phyloP scores from a whole-genome alignment of 2,113 vertebrate species.

The Chrysochloris asiatica region DNA sequence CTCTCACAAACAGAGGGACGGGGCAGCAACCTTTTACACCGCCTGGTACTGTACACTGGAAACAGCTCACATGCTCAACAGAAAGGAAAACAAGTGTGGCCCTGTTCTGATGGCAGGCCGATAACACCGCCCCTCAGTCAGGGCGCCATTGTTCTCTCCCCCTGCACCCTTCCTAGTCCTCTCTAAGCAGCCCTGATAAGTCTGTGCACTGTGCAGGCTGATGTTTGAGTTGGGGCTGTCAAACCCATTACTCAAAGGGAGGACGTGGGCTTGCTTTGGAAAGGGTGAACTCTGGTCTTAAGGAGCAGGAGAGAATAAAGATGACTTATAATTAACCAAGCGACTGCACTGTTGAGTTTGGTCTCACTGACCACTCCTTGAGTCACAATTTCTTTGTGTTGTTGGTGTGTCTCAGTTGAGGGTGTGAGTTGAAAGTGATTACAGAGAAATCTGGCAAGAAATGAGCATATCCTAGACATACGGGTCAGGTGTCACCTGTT shows the following conservation, averaged over 20 bases:
- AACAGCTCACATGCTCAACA: slow-evolving; percentile 73
- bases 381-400: slow-evolving; percentile 5
- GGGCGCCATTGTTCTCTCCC: slow-evolving; percentile 82
- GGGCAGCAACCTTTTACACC: slow-evolving; percentile 83
- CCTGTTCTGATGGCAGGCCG: slow-evolving; percentile 82
- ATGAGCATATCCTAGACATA: accelerated
- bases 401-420: background rate
- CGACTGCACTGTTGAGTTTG: slow-evolving; percentile 11
- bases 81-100: slow-evolving; percentile 82
- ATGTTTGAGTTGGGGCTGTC: slow-evolving; percentile 84
- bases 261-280: slow-evolving; percentile 73
- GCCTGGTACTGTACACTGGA: slow-evolving; percentile 90
- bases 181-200: slow-evolving; percentile 81
- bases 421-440: background rate
- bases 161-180: slow-evolving; percentile 69
- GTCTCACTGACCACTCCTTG: background rate
- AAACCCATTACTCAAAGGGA: slow-evolving; percentile 83
- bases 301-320: slow-evolving; percentile 73
- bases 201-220: slow-evolving; percentile 74
- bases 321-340: slow-evolving; percentile 83
- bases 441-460: background rate
- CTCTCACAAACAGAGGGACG: slow-evolving; percentile 88
- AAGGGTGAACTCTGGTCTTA: slow-evolving; percentile 82
- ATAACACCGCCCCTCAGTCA: slow-evolving; percentile 77
- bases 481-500: background rate